Percentiles rank a stretch among this genome's conserved stretches.
Evolutionary conservation across 2,888 invertebrate genomes (phyloP).

Genomic region (Ophion costatus): DNA sequence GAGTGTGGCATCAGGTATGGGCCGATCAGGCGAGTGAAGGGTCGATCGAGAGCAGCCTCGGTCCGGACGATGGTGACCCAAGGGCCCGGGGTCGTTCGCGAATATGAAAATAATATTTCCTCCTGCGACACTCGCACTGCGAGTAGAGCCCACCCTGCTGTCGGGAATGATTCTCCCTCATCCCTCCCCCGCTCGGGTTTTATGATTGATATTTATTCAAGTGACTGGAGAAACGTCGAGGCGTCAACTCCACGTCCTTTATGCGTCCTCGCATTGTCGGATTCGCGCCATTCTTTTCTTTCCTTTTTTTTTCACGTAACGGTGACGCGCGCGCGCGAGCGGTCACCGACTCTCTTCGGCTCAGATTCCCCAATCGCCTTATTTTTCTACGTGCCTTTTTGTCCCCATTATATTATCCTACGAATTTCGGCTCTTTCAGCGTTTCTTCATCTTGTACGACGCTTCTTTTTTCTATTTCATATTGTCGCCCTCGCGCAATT

Average conservation of each 20-base stretch:
- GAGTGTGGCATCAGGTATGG: conserved; percentile 17
- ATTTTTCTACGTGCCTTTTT: conserved; percentile 44
- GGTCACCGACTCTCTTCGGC: conserved; percentile 39
- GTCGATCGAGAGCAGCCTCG: conserved; percentile 29
- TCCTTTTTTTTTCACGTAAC: conserved; percentile 37
- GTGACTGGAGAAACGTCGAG: conserved; percentile 72
- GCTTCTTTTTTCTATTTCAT: background rate
- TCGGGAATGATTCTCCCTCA: background rate
- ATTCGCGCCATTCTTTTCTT: conserved; percentile 37
- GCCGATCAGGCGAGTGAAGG: conserved; percentile 19
- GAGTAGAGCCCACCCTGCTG: conserved; percentile 25
- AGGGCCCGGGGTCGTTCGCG: conserved; percentile 55
- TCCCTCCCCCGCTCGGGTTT: conserved; percentile 54
- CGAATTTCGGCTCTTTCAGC: conserved; percentile 27
- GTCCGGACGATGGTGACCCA: conserved; percentile 3
- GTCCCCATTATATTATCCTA: conserved; percentile 50
- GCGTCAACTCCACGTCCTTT: conserved; percentile 65
- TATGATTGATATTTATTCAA: conserved; percentile 83
- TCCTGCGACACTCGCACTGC: conserved; percentile 33
- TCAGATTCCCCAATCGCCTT: conserved; percentile 27
- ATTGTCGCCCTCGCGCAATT: background rate
- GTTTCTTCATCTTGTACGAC: conserved; percentile 8
- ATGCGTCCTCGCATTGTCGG: conserved; percentile 63
- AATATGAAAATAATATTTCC: conserved; percentile 83
- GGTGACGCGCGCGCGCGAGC: conserved; percentile 30